Base-by-base conservation (phyloP, 2,113 vertebrate genomes). In the Tachuris rubrigastra region DNA sequence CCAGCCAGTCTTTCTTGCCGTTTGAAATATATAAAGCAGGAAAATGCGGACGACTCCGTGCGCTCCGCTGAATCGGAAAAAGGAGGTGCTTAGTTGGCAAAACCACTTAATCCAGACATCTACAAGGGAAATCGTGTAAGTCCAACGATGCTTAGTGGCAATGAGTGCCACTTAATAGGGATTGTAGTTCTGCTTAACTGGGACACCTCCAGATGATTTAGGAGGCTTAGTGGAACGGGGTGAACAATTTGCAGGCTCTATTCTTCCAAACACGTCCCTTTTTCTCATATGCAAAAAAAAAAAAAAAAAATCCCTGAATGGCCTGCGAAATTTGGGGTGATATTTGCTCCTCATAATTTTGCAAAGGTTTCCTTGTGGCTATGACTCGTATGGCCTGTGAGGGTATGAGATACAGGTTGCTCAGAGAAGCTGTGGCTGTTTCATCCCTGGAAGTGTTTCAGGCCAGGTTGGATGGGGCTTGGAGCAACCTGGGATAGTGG, bases 51-150 rank as follows among this genome's bases (percentile, higher is more conserved):
- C 0, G 31, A 68, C 44, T 72, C 65, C 10, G 14, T 33, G 55
- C 1, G 9, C 93, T 73, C 75, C 4, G 3, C 85, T 93, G 92
- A 88, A 93, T 90, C 80, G 55, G 85, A 60, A 93, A 94, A 90
- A 94, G 96, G 96, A 96, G 90, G 85, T 82, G 92, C 92, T 97
- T 92, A 96, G 92, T 79, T 95, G 95, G 95, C 92, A 97, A 97
- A 97, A 96, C 76, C 88, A 49, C 90, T 96, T 96, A 96, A 96
- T 95, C 90, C 93, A 94, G 88, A 87, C 96, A 96, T 97, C 96
- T 97, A 96, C 95, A 94, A 97, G 96, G 88, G 92, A 97, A 96
- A 96, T 95, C 73, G 1, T 46, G 20, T 96, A 95, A 97, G 83
- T 90, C 92, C 95, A 78, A 94, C 0, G 41, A 56, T 73, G 93